phyloP scores from a whole-genome alignment of 1,140 invertebrate species.

The Drosophila insularis region DNA sequence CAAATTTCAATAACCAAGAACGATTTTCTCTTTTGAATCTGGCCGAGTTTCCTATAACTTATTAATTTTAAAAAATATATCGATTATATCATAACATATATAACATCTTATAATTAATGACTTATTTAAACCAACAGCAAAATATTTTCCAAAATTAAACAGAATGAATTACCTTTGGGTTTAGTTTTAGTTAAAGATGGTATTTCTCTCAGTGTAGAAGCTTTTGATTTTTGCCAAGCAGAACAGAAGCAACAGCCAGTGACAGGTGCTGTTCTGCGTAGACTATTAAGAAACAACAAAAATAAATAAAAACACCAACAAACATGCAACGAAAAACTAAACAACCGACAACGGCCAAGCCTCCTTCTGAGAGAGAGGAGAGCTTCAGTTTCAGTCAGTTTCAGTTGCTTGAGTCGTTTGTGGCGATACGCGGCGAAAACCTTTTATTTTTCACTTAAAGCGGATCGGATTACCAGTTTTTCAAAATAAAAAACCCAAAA shows the following conservation, averaged over 20 bases:
- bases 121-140: too few species aligned
- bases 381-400: conserved; percentile 18
- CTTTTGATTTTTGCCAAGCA: not conserved
- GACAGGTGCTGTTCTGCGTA: conserved; percentile 13
- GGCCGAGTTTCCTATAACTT: too few species aligned
- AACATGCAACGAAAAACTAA: not conserved
- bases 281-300: not conserved
- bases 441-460: not conserved
- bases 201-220: conserved; percentile 4
- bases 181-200: not conserved
- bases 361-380: conserved; percentile 9
- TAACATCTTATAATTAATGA: too few species aligned
- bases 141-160: too few species aligned
- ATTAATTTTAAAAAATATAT: too few species aligned
- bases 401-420: conserved; percentile 14
- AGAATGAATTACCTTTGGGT: not conserved
- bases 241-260: conserved; percentile 3
- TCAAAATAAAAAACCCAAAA: not conserved
- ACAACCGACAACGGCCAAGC: conserved; percentile 2
- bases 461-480: not conserved
- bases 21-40: too few species aligned
- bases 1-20: too few species aligned
- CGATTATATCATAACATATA: too few species aligned
- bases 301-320: too few species aligned
- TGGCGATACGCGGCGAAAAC: conserved; percentile 2